Percentiles rank a stretch among this genome's conserved stretches.
These are phyloP conservation scores for Xanthorhoe designata DNA, from an alignment of 2,888 invertebrate species.

Conservation along the genomic window DNA sequence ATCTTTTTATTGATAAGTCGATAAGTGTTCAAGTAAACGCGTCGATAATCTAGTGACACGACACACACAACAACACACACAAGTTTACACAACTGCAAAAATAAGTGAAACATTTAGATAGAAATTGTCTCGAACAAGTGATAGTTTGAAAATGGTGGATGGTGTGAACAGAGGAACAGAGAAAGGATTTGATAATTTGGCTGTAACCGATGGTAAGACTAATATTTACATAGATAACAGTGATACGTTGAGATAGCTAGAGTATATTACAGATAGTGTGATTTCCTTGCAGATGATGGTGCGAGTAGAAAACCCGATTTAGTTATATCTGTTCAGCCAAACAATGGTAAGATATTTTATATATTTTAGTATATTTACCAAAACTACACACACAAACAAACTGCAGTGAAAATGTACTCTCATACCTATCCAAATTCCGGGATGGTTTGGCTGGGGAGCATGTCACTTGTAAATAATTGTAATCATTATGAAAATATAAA, in stretches of 20 bases:
- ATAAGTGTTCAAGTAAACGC: conserved; percentile 55
- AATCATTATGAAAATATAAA: too few species aligned
- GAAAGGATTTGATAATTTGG: conserved; percentile 63
- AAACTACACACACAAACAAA: background rate
- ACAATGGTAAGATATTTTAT: conserved; percentile 50
- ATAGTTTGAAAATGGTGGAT: conserved; percentile 46
- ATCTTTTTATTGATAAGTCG: conserved; percentile 63
- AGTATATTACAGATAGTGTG: background rate
- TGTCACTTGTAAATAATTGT: too few species aligned
- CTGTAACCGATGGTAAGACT: conserved; percentile 63
- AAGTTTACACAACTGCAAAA: conserved; percentile 38
- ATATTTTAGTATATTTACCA: background rate
- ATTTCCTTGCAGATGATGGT: conserved; percentile 65
- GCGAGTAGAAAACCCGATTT: conserved; percentile 61
- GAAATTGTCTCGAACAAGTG: conserved; percentile 2
- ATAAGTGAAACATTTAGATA: conserved; percentile 17
- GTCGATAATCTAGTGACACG: conserved; percentile 61
- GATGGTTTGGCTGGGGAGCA: too few species aligned
- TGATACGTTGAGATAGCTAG: background rate
- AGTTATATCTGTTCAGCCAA: conserved; percentile 76
- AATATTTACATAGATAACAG: conserved; percentile 3
- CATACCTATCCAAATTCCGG: too few species aligned
- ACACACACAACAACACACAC: conserved; percentile 65
- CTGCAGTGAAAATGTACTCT: background rate
- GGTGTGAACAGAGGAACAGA: conserved; percentile 27